These are phyloP conservation scores for Drosophila lacteicornis DNA, from an alignment of 1,140 invertebrate species.

Conservation along the genomic window DNA sequence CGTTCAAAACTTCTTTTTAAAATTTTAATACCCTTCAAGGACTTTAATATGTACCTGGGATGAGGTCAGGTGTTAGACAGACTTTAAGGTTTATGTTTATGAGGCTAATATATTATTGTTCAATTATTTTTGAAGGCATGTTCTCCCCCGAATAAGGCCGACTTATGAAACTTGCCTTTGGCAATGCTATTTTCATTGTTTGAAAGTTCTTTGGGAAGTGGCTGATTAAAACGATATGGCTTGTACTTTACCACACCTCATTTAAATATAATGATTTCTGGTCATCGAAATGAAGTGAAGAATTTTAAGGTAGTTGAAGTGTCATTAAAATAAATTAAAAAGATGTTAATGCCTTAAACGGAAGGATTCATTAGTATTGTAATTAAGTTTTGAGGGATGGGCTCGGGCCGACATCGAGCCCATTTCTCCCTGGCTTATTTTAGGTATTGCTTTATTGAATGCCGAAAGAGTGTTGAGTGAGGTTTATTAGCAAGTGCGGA, in stretches of 20 bases:
- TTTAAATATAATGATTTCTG: slow-evolving; percentile 37
- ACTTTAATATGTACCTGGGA: too few species aligned
- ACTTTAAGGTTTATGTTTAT: slow-evolving; percentile 57
- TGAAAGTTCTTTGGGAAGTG: slow-evolving; percentile 40
- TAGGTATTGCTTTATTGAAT: slow-evolving; percentile 15
- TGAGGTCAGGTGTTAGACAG: neutral
- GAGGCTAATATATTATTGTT: slow-evolving; percentile 59
- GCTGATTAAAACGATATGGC: slow-evolving; percentile 29
- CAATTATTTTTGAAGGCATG: slow-evolving; percentile 60
- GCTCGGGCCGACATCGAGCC: slow-evolving; percentile 2
- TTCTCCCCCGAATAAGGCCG: neutral
- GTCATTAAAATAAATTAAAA: neutral
- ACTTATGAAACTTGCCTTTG: neutral
- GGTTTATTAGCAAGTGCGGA: slow-evolving; percentile 13
- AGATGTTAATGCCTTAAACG: slow-evolving; percentile 9
- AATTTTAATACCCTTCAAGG: too few species aligned
- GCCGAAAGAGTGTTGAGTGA: slow-evolving; percentile 1
- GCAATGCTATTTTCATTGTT: slow-evolving; percentile 44
- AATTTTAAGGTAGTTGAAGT: slow-evolving; percentile 5
- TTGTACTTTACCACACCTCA: slow-evolving; percentile 12
- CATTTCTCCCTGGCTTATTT: slow-evolving; percentile 29
- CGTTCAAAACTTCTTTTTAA: too few species aligned
- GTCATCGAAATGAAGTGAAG: slow-evolving; percentile 1
- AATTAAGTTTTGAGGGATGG: slow-evolving; percentile 16
- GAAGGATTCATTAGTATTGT: slow-evolving; percentile 22